Conservation (phyloP, 2,888 invertebrate genomes). For the Cryptocheilus praepositus region DNA sequence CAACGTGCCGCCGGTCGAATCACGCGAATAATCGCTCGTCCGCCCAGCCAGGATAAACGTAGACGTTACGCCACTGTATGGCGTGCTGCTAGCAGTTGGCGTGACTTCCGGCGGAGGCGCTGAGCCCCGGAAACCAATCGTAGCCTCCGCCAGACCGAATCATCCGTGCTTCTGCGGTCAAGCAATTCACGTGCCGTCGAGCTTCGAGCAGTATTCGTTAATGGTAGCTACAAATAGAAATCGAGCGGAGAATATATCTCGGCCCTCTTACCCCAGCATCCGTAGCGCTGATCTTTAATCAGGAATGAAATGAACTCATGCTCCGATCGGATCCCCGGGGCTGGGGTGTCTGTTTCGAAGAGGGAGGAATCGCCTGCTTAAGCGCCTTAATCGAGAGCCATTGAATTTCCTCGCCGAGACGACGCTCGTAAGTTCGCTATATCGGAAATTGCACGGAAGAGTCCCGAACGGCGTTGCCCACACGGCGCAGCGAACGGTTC, state of each 20-base stretch:
- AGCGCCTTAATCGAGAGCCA: no score
- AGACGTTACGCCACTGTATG: conserved; percentile 39
- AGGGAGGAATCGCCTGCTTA: no score
- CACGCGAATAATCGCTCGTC: neutral
- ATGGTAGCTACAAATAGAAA: conserved; percentile 29
- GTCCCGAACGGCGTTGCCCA: no score
- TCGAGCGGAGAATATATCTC: neutral
- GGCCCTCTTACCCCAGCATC: no score
- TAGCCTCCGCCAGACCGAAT: conserved; percentile 59
- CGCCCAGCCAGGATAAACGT: neutral
- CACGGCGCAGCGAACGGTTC: no score
- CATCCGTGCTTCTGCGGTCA: conserved; percentile 57
- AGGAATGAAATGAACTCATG: no score
- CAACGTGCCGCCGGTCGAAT: neutral
- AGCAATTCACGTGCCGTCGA: conserved; percentile 46
- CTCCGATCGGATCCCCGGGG: no score
- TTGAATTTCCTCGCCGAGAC: no score
- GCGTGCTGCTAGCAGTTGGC: conserved; percentile 59
- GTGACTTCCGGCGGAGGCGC: conserved; percentile 64
- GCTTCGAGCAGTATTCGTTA: conserved; percentile 33
- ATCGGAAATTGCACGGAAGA: no score
- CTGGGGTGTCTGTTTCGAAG: no score
- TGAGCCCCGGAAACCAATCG: conserved; percentile 64
- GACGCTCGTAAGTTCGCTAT: no score
- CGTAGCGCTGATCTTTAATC: no score